phyloP scores from a whole-genome alignment of 2,797 vertebrate genomes.

The Dipus sagitta region DNA sequence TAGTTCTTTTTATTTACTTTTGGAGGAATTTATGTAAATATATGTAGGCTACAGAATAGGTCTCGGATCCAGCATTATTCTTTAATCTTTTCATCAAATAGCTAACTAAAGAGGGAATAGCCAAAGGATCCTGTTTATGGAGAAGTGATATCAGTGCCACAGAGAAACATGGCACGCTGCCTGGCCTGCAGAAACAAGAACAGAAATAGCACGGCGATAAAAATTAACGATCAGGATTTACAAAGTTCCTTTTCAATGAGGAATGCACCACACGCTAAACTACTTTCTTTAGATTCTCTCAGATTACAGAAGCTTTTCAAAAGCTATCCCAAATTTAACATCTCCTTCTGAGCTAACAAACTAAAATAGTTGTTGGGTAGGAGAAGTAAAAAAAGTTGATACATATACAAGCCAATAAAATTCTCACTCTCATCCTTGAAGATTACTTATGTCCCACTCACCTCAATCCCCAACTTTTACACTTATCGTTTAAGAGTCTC shows the following conservation, averaged over 20 bases:
- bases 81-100: conserved; percentile 83
- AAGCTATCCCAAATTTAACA: conserved; percentile 34
- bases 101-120: conserved; percentile 61
- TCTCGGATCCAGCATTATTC: conserved; percentile 77
- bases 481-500: too few species aligned
- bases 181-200: conserved; percentile 49
- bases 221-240: conserved; percentile 67
- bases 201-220: conserved; percentile 50
- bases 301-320: conserved; percentile 19
- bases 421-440: not conserved
- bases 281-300: not conserved
- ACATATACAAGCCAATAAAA: conserved; percentile 10
- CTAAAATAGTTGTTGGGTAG: not conserved
- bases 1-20: conserved; percentile 80
- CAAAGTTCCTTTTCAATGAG: conserved; percentile 63
- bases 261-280: conserved; percentile 35
- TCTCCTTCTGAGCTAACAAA: not conserved
- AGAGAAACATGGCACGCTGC: conserved; percentile 48
- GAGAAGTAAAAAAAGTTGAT: not conserved
- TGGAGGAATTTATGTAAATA: conserved; percentile 84
- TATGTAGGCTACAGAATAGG: conserved; percentile 79
- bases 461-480: not conserved
- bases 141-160: conserved; percentile 64
- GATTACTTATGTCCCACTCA: not conserved
- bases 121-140: conserved; percentile 66